Base-by-base conservation (phyloP, 2,797 vertebrate species). In the Ptychadena robeensis region DNA sequence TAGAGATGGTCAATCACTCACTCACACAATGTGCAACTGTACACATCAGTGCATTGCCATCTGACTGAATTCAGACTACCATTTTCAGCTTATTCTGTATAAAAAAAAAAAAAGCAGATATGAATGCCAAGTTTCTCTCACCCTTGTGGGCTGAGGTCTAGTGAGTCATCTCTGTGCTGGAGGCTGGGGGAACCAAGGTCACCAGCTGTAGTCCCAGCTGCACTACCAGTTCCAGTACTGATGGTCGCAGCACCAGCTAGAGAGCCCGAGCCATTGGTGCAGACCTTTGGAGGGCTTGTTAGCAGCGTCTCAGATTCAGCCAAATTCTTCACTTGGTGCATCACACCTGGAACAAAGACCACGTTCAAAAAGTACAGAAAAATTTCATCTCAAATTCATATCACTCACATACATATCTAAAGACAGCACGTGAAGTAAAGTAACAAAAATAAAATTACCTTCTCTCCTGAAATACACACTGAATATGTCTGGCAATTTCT, bases 391-490 rank as follows among this genome's bases (percentile, higher is more conserved):
- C n/a, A 70, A 25, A 6, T 15, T 22, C 66, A 34, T 22, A n/a
- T 9, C 25, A 25, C 34, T 59, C 1, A 57, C 14, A 2, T 48
- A 48, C 44, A 44, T 2, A n/a, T n/a, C n/a, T n/a, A n/a, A n/a
- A n/a, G n/a, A n/a, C n/a, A n/a, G n/a, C n/a, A n/a, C n/a, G n/a
- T 35, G 9, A 35, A 3, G 9, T 35, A 3, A 35, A 35, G 9
- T 35, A 35, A 35, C 3, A 35, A 35, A 35, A 67, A 67, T 6
- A 9, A 10, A 67, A 67, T 6, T 95, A 99, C 98, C 98, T 98
- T 99, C 98, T 94, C 98, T 96, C 92, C 98, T 96, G 92, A 99
- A 99, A 93, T 97, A 99, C 89, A 99, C 97, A 89, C 97, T 98
- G 92, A 99, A 99, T 88, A 99, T 97, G 89, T 98, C 97, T 74